Evolutionary conservation across 1,140 invertebrate genomes (phyloP), one percentile per base, ranked within the genome.

Genomic region (Diachasma alloeum): DNA sequence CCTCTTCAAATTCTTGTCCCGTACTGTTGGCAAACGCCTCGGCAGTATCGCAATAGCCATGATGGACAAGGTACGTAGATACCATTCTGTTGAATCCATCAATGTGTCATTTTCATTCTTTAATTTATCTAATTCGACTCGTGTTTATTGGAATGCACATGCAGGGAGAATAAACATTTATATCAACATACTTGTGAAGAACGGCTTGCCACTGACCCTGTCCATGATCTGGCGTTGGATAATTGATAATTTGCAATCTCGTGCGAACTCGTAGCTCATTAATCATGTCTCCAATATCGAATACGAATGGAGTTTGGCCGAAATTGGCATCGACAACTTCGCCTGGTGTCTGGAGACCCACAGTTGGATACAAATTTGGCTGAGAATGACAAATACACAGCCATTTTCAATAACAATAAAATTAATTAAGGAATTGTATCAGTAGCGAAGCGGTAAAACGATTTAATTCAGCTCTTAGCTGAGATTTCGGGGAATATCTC

Each of bases 311-410:
- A 81, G 94, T 92, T 87, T 99, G 97, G 0, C 99, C 99, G 89
- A 99, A 99, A 91, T 99, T 99, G 2, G 98, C 97, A 89, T 99
- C 97, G 11, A 99, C 97, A 37, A 99, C 95, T 91, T 99, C 98
- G 56, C 97, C 98, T 0, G 98, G 97, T 59, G 98, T 99, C 91
- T 99, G 98, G 63, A 99, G 92, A 19, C 99, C 99, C 75, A 99
- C 98, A 2, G 98, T 99, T 17, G 99, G 98, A 91, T 98, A 99
- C 48, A 99, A 90, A 91, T 99, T 97, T 76, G 95, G 92, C 96
- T 98, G 90, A 17, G 92, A 92, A 85, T 81, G n/a, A n/a, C n/a
- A n/a, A n/a, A n/a, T n/a, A n/a, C n/a, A n/a, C n/a, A n/a, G n/a
- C n/a, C n/a, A n/a, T n/a, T n/a, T n/a, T n/a, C n/a, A n/a, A n/a